These are phyloP conservation scores for Uropetala carovei DNA, from an alignment of 2,888 invertebrate species.

Conservation along the genomic window DNA sequence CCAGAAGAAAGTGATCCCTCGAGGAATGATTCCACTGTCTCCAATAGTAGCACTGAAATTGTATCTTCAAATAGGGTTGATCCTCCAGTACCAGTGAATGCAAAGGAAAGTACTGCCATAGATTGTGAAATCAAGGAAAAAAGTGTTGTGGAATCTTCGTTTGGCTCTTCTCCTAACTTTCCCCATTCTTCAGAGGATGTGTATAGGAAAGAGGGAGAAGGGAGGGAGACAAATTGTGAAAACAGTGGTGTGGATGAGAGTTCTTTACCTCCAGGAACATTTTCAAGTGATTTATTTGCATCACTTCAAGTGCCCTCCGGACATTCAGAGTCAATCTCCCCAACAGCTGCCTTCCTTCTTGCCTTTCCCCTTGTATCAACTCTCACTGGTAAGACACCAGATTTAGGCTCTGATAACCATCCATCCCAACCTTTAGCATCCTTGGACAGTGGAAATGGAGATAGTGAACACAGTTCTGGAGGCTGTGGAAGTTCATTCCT, in stretches of 20 bases:
- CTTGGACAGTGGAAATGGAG: constrained; percentile 36
- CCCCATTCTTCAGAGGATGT: neutral
- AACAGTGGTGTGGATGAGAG: constrained; percentile 38
- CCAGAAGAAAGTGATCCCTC: neutral
- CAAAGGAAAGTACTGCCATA: neutral
- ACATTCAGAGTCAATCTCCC: constrained; percentile 80
- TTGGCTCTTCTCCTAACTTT: constrained; percentile 33
- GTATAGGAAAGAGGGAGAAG: constrained; percentile 6
- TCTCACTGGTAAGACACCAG: constrained; percentile 71
- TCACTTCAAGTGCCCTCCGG: constrained; percentile 78
- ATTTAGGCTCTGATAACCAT: constrained; percentile 52
- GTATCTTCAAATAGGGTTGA: neutral
- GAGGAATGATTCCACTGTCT: neutral
- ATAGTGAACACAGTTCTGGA: constrained; percentile 34
- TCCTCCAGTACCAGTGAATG: neutral
- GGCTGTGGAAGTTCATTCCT: constrained; percentile 57
- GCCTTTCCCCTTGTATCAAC: constrained; percentile 85
- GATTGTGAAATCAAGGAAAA: neutral
- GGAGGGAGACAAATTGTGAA: constrained; percentile 42
- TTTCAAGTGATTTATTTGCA: constrained; percentile 80
- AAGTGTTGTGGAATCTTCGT: neutral
- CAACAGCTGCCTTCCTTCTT: constrained; percentile 86
- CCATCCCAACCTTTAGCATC: constrained; percentile 23
- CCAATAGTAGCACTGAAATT: neutral
- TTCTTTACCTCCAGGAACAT: constrained; percentile 66